Base-by-base conservation (phyloP, 2,797 vertebrate genomes). In the Orestias chungarensis region DNA sequence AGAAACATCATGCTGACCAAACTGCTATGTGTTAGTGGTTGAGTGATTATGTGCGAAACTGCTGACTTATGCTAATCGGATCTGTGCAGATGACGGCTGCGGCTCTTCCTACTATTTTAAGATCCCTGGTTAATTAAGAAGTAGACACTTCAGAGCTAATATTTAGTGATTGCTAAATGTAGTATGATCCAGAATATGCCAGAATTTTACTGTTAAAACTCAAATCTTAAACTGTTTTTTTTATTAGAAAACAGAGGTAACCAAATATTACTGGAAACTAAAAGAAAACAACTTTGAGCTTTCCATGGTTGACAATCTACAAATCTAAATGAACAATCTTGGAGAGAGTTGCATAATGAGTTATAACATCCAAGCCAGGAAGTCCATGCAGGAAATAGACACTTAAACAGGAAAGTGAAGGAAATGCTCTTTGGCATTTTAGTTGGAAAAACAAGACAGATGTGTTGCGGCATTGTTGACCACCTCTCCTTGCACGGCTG, bases 21-120 rank as follows among this genome's bases (percentile, higher is more conserved):
- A 65, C 31, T 11, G 64, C 9, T 1, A 18, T 1, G 6, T 67
- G 46, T 85, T 78, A 12, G 79, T 10, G 74, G 83, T 82, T 31
- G 66, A 70, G 38, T 69, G 74, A 81, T 79, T 23, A 68, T 74
- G 52, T 15, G 40, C 72, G 20, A 1, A 44, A 25, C 84, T 71
- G 87, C 79, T 71, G 71, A 86, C 80, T 59, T 67, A 57, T 35
- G 65, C 75, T 88, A 82, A 81, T 89, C 82, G 76, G 84, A 81
- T 83, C 57, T 25, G 18, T 10, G 62, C 79, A 79, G 85, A 77
- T 0, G 38, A 70, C 38, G 15, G 55, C 66, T 81, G 78, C 55
- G 83, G 10, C 52, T 38, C 55, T 68, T 74, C 83, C 82, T 68
- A 66, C 54, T 68, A 82, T 68, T 82, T 18, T 18, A 74, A 83